Evolutionary conservation across 2,113 vertebrate species (phyloP), one percentile per base, ranked within the genome.

Genomic region (Odontophorus gujanensis): DNA sequence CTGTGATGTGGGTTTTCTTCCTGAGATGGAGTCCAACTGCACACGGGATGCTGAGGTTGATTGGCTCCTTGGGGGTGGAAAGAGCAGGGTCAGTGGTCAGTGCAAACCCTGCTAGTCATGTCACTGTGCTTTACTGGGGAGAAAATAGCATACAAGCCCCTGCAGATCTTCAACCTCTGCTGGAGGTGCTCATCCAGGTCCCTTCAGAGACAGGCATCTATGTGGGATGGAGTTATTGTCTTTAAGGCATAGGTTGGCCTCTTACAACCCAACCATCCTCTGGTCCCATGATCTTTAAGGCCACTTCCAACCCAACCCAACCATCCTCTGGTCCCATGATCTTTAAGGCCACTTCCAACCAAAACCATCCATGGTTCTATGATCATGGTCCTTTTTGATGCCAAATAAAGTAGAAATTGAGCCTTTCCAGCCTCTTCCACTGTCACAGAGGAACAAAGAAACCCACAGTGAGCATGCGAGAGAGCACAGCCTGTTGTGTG

Each of bases 381-480:
- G 51, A 48, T 16, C 77, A 25, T 4, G 5, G 20, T 7, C 7
- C 16, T 51, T 73, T 74, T 15, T 11, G 14, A 20, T 58, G 11
- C 30, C 81, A 36, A 47, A 77, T 66, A 51, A 61, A 75, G n/a
- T 28, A n/a, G 77, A 79, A 36, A 34, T 32, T 42, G n/a, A 68
- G 80, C 20, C 32, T 63, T 40, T 86, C 19, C 53, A 48, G 58
- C 38, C 13, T 32, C 58, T 48, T 7, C 3, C 26, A 2, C 11
- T 24, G 22, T 50, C 73, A 69, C 61, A 63, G 48, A 73, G 59
- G 59, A 80, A 12, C 61, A 4, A 6, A 63, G 58, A 80, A 58
- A 30, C 26, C 17, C 0, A 0, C 32, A 66, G 7, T 36, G 83
- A 53, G 61, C 17, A 40, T 74, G 36, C 51, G 42, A 22, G 55